A percentile compares a stretch with the other conserved stretches of the same genome.
Conservation (phyloP, 2,797 vertebrate genomes). For the Ctenopoma kingsleyae region DNA sequence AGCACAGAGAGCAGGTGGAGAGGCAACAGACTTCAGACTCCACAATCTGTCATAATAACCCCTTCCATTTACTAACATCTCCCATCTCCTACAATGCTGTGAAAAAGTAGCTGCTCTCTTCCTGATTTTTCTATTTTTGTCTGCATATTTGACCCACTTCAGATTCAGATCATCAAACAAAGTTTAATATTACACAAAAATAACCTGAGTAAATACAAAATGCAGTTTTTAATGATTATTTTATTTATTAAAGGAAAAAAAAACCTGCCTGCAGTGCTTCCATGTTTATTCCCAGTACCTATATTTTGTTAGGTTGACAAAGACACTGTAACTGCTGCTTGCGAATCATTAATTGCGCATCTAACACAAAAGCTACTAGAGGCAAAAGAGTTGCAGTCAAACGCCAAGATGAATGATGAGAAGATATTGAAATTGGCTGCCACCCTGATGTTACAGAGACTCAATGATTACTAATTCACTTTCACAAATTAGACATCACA, state of each 20-base stretch:
- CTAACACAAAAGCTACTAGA: conserved; percentile 31
- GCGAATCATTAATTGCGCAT: conserved; percentile 36
- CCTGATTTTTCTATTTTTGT: too few relatives aligned
- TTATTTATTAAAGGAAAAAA: too few relatives aligned
- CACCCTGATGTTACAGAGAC: not conserved
- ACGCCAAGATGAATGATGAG: conserved; percentile 14
- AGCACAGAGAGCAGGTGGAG: conserved; percentile 75
- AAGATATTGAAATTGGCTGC: not conserved
- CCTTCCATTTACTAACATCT: conserved; percentile 67
- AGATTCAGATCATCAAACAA: too few relatives aligned
- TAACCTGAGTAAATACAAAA: too few relatives aligned
- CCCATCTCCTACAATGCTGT: conserved; percentile 40
- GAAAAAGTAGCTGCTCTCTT: too few relatives aligned
- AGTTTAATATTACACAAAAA: too few relatives aligned
- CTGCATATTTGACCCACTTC: too few relatives aligned
- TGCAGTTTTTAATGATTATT: too few relatives aligned
- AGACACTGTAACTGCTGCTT: not conserved
- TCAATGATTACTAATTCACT: not conserved
- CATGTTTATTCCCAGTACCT: not conserved
- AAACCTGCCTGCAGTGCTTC: not conserved
- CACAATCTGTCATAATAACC: conserved; percentile 81
- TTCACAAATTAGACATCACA: conserved; percentile 1
- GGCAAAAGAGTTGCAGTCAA: conserved; percentile 44
- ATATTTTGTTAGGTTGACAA: not conserved
- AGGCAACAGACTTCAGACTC: conserved; percentile 59